Percentiles rank a stretch among this genome's conserved stretches.
Evolutionary conservation across 2,113 vertebrate species (phyloP).

Genomic region (Lepisosteus oculatus): DNA sequence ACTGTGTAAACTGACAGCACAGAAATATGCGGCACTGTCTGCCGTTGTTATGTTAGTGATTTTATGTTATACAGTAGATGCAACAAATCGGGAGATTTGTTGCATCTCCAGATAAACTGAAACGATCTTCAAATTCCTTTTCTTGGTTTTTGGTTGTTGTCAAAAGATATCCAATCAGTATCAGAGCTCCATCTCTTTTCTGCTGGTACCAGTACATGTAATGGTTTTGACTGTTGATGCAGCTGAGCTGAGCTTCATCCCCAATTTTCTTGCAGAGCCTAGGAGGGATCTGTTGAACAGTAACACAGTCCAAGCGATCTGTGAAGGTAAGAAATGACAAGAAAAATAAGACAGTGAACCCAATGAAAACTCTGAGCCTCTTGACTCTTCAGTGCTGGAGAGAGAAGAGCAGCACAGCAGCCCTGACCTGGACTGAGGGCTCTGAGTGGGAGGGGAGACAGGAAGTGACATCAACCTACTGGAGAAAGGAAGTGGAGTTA

Average conservation of each 20-base stretch:
- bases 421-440: no score
- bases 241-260: no score
- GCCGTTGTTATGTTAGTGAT: not conserved
- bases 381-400: no score
- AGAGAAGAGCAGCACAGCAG: no score
- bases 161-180: not conserved
- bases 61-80: not conserved
- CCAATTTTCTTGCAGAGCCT: not conserved
- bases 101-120: not conserved
- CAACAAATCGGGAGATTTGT: not conserved
- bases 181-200: not conserved
- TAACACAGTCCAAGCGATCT: not conserved
- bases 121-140: not conserved
- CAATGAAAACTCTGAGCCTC: no score
- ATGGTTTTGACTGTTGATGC: not conserved
- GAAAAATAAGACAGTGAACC: not conserved
- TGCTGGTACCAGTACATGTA: conserved; percentile 6
- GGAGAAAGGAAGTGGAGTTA: no score
- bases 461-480: no score
- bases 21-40: not conserved
- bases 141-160: not conserved
- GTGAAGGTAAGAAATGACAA: not conserved
- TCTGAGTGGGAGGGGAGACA: no score
- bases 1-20: conserved; percentile 7
- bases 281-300: not conserved